Percentiles rank a stretch among this genome's conserved stretches.
phyloP scores from a whole-genome alignment of 2,797 vertebrate genomes.

The Pteropus rufus region DNA sequence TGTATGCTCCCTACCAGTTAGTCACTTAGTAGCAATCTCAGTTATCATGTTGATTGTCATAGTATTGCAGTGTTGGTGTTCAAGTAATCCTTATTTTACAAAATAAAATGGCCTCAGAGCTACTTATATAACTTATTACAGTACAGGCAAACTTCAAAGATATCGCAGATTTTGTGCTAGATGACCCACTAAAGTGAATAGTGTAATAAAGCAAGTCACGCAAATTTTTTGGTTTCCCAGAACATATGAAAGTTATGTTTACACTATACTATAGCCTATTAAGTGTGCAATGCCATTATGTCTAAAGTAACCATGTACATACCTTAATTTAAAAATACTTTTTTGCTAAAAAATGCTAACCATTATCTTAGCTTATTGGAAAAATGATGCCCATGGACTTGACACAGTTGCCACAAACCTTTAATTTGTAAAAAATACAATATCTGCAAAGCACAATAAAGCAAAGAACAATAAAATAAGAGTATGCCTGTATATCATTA shows the following conservation, averaged over 20 bases:
- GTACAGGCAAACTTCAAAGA: neutral
- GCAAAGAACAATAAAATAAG: neutral
- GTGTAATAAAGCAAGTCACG: neutral
- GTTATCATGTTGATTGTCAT: neutral
- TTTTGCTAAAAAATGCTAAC: neutral
- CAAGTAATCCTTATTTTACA: neutral
- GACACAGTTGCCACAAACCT: no score
- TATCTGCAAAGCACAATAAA: neutral
- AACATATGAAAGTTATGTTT: neutral
- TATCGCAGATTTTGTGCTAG: neutral
- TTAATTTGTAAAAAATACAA: neutral
- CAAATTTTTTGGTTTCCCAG: neutral
- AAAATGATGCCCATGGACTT: neutral
- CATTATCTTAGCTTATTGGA: neutral
- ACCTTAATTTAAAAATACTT: neutral
- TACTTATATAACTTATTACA: neutral
- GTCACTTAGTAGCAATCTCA: neutral
- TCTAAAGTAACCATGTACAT: neutral
- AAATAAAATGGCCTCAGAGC: neutral
- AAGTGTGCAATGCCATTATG: neutral
- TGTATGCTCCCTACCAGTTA: neutral
- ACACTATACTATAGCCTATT: neutral
- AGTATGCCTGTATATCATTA: neutral
- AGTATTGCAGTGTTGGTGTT: neutral
- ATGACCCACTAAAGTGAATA: neutral